These are phyloP conservation scores for Pantherophis vulpinus DNA, from an alignment of 2,797 vertebrate species.

Conservation along the genomic window DNA sequence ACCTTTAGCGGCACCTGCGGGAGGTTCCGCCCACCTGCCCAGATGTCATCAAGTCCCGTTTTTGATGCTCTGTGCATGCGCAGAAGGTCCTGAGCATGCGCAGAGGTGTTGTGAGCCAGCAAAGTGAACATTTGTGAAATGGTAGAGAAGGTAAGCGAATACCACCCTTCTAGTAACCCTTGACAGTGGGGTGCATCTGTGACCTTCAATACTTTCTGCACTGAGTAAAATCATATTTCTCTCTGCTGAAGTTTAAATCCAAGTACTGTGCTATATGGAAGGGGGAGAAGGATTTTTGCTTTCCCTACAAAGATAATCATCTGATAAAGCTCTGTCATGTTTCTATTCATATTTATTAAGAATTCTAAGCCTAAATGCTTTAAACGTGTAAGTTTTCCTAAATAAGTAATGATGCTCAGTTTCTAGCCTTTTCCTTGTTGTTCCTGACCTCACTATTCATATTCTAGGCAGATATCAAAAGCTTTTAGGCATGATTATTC, in stretches of 20 bases:
- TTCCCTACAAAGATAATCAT: background rate
- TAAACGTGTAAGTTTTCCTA: background rate
- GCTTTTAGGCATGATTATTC: background rate
- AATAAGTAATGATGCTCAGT: background rate
- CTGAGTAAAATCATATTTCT: background rate
- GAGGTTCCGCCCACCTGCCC: too few species aligned
- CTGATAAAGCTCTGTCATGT: background rate
- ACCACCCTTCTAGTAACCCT: background rate
- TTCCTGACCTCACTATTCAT: background rate
- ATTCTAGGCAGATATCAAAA: conserved; percentile 9
- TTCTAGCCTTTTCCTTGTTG: background rate
- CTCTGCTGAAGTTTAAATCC: background rate
- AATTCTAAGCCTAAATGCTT: background rate
- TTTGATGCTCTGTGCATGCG: too few species aligned
- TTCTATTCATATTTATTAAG: background rate
- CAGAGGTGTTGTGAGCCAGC: too few species aligned
- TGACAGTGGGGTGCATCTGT: background rate
- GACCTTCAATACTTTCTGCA: background rate
- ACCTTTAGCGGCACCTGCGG: too few species aligned
- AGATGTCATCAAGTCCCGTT: too few species aligned
- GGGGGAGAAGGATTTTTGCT: background rate
- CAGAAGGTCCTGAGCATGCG: too few species aligned
- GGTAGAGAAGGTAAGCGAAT: too few species aligned
- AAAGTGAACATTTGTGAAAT: too few species aligned
- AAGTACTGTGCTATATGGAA: background rate